Base-by-base conservation (phyloP, 2,797 vertebrate genomes). In the Clarias fuscus region DNA sequence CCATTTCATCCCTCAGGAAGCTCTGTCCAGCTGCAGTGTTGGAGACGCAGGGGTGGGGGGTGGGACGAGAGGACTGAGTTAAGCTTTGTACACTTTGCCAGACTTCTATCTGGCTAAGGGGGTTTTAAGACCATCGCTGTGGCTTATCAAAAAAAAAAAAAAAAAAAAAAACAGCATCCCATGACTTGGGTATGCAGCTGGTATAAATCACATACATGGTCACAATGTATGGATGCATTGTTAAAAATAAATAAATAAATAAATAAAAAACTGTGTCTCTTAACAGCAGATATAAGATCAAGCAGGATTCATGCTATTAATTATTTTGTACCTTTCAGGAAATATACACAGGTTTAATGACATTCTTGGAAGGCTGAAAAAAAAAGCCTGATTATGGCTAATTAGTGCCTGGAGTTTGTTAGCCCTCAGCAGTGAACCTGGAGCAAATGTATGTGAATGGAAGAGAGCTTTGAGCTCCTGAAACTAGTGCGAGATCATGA, bases 51-150 rank as follows among this genome's bases (percentile, higher is more conserved):
- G 27, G 76, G 40, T 22, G 22, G 37, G 37, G 67, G 89, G 89
- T 84, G 90, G 89, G 90, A 89, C 53, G 88, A 84, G 87, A 85
- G 84, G 27, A 84, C 72, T 95, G 90, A 95, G 94, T 95, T 91
- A 82, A 61, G 92, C 93, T 94, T 94, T 95, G 93, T 95, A 93
- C 92, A 92, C 89, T 89, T 91, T 93, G 93, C 93, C 92, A 92
- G 88, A 78, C 73, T 83, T 73, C 88, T 93, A 91, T 95, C 94
- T 95, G 92, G 92, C 93, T 92, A 93, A 93, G 89, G 82, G 87
- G 85, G 91, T 91, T 94, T 93, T 92, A 90, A 92, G 91, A 88
- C 90, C 86, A 92, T 93, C 85, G 91, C 84, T 79, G 89, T 89
- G 91, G 91, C 91, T 91, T 93, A 93, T 93, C 87, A 89, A 10